Evolutionary conservation across 2,888 invertebrate species (phyloP), one percentile per base, ranked within the genome.

Genomic region (Scaptomyza cyrtandrae): DNA sequence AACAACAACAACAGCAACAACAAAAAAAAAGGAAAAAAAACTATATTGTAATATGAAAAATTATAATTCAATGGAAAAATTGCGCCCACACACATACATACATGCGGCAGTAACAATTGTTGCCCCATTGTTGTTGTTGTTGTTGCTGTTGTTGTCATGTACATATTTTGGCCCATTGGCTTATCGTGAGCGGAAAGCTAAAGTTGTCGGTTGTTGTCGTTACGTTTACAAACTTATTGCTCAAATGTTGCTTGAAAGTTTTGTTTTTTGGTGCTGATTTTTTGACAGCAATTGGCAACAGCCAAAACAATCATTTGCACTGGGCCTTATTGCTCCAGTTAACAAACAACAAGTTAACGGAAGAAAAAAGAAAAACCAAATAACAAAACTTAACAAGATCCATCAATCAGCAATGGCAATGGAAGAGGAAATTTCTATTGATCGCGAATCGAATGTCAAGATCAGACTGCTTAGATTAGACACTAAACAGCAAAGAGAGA

Each of bases 51-150:
- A 66, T 79, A 73, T 63, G 75, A 60, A 72, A 83, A 85, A 80
- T 85, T 85, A 85, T 85, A 83, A 83, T 83, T 83, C 83, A 83
- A 80, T 87, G 83, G 80, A 80, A 88, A 88, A 80, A 85, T 78
- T 78, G 80, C 78, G 83, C 84, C 86, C 78, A 83, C 81, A 80
- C 78, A 82, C 74, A 33, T 10, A 33, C 33, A 33, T 6, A 75
- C 82, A n/a, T 27, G 52, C 46, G 35, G 24, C 11, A 53, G 46
- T 56, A 61, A 48, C 68, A 55, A 73, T 69, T 75, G 69, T 59
- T 59, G 62, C 13, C 43, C 33, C 33, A 44, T 64, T 80, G 64
- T 80, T 65, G 66, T 68, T 78, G 64, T 78, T 65, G 62, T 71
- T 24, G 0, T 3, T 65, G 66, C 68, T 79, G 67, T 80, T 65